Percentiles rank a stretch among this genome's conserved stretches.
These are phyloP conservation scores for Scyliorhinus canicula DNA, from an alignment of 2,797 vertebrate species.

Conservation along the genomic window DNA sequence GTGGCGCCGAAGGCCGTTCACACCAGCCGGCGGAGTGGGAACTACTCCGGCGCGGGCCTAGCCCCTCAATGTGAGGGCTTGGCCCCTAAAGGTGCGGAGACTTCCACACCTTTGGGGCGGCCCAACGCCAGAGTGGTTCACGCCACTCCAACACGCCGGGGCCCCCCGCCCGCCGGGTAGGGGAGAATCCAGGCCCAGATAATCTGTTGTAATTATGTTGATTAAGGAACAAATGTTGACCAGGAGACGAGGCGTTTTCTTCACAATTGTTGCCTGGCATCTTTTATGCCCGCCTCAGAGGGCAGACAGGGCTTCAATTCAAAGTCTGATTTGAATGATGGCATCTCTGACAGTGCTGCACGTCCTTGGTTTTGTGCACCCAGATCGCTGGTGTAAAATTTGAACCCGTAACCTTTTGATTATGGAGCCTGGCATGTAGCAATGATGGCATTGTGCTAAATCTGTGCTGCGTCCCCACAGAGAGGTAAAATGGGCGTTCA, in stretches of 20 bases:
- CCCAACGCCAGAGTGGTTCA: no score
- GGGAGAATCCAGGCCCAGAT: no score
- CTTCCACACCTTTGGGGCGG: no score
- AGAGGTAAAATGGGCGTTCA: background rate
- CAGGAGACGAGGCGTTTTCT: background rate
- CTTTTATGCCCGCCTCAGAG: background rate
- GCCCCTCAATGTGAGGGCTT: no score
- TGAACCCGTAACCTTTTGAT: background rate
- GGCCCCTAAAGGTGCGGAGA: no score
- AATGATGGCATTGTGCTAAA: background rate
- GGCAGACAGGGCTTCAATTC: background rate
- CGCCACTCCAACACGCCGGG: no score
- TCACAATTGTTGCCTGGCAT: background rate
- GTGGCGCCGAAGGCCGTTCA: no score
- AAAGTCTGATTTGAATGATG: background rate
- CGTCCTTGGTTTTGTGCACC: background rate
- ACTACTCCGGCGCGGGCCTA: no score
- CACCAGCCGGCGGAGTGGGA: no score
- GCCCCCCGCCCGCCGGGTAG: no score
- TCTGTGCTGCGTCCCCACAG: background rate
- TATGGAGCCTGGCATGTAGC: background rate
- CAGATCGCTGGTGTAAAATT: background rate
- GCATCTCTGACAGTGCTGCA: background rate
- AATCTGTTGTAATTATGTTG: background rate
- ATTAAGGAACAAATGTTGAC: background rate